Evolutionary conservation across 1,140 invertebrate genomes (phyloP), one percentile per base, ranked within the genome.

Genomic region (Drosophila lini): DNA sequence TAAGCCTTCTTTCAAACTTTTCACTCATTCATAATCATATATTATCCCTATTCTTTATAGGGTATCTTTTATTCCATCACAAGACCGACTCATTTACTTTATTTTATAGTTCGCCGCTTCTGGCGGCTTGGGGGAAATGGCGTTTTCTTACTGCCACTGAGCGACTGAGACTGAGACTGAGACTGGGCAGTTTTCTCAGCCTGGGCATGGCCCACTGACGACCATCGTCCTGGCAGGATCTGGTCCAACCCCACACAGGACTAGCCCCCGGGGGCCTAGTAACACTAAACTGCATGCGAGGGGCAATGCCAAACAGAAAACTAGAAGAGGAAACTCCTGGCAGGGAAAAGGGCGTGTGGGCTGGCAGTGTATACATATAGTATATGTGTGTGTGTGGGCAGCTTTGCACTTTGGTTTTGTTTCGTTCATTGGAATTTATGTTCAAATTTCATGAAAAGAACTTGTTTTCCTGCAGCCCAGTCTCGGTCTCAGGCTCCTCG

Each of bases 391-490:
- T 63, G 56, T 71, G 59, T 81, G 79, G 57, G 67, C 67, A 70
- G 74, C 77, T 62, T 75, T 80, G 78, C 69, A 83, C 70, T 83
- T 79, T 79, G 80, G 70, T 83, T 78, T 83, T 83, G 80, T 83
- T 83, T 75, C 80, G 80, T 82, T 83, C 80, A 83, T 83, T 83
- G 80, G 80, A 83, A 83, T 83, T 83, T 83, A 83, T 83, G 80
- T 83, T 83, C 80, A 83, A 83, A 83, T 83, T 83, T 83, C 80
- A 83, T 83, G 80, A 83, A 83, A 83, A 83, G 80, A 83, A 79
- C 80, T 83, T 83, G 75, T 83, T 83, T 83, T 74, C 70, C 80
- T 76, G 70, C 70, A 67, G 62, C 62, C 62, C 61, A 41, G 62
- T 61, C 65, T 78, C 52, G 19, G 31, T 61, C 65, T 78, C 74